These are phyloP conservation scores for Dolichomitus sp. DNA, from an alignment of 2,888 invertebrate species.

Conservation along the genomic window DNA sequence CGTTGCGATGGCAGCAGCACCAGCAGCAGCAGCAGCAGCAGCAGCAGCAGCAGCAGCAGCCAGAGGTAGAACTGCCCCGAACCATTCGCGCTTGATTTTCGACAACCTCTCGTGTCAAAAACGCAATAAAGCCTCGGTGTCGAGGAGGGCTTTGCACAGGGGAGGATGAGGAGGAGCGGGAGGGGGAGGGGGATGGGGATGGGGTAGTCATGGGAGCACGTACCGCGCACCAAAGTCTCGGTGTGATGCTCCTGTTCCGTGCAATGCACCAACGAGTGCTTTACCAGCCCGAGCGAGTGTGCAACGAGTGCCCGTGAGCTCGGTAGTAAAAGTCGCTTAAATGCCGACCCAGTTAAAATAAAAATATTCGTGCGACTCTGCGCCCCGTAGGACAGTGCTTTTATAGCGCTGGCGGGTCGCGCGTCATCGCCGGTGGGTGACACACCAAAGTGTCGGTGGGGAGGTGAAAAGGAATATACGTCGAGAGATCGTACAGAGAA, in stretches of 20 bases:
- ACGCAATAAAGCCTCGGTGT: constrained; percentile 18
- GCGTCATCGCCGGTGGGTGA: constrained; percentile 20
- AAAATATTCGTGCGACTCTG: constrained; percentile 71
- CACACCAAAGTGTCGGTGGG: constrained; percentile 14
- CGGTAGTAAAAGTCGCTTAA: constrained; percentile 70
- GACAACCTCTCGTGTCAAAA: constrained; percentile 5
- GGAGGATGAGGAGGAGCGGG: not conserved
- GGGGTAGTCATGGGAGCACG: constrained; percentile 13
- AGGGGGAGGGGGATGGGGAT: not conserved
- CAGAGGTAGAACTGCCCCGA: not conserved
- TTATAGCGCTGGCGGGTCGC: not conserved
- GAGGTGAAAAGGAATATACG: not conserved
- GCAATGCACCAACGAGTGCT: not conserved
- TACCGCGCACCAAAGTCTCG: constrained; percentile 13
- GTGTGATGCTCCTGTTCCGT: constrained; percentile 1
- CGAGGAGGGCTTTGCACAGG: constrained; percentile 17
- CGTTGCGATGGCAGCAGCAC: constrained; percentile 14
- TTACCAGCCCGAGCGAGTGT: constrained; percentile 2
- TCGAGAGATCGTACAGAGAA: not conserved
- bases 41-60: not conserved
- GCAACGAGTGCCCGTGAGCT: constrained; percentile 65
- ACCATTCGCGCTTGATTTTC: constrained; percentile 23
- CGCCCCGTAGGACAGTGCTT: constrained; percentile 15
- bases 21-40: too few relatives aligned
- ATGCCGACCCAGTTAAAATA: constrained; percentile 76